Evolutionary conservation across 2,797 vertebrate species (phyloP), one percentile per base, ranked within the genome.

Genomic region (Babyrousa celebensis): DNA sequence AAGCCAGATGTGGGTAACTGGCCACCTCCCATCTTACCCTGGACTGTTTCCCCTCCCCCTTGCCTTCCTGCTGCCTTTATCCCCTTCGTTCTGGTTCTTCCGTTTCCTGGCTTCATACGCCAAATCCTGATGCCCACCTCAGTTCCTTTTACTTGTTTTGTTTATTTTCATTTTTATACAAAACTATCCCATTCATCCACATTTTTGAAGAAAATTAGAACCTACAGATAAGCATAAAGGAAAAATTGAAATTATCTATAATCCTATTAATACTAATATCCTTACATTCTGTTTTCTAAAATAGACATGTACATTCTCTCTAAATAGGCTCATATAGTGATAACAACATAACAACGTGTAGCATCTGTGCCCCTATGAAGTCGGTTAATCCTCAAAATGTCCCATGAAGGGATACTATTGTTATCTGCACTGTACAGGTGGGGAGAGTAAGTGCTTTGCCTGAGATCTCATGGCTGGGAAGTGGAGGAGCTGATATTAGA

Each of bases 141-240:
- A 15, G 29, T 67, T 74, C 63, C 29, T 75, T 87, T 40, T 60
- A 75, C 16, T 52, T 70, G 43, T 25, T 52, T 62, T 43, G 12
- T 54, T 93, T 80, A 54, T 68, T 85, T 78, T 72, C 72, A 36
- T 72, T 92, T 95, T 71, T 87, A 48, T 62, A 23, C 5, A 65
- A 84, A 71, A 90, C 54, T 20, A 78, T 8, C 20, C 16, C 82
- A 48, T 65, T 60, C 60, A 82, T 48, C 43, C 0, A 58, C 12
- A 85, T 88, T 72, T 63, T 32, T 77, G 2, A 36, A 75, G 21
- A 85, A 91, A 82, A 83, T n/a, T 43, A 67, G 65, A 89, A 85
- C 21, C 11, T 94, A 71, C 12, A 83, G 8, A 54, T 91, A 72
- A 70, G n/a, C 12, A 56, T 79, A 79, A 84, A 92, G 20, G 20